Evolutionary conservation across 2,797 vertebrate genomes (phyloP), one percentile per base, ranked within the genome.

Genomic region (Hydrophis major): DNA sequence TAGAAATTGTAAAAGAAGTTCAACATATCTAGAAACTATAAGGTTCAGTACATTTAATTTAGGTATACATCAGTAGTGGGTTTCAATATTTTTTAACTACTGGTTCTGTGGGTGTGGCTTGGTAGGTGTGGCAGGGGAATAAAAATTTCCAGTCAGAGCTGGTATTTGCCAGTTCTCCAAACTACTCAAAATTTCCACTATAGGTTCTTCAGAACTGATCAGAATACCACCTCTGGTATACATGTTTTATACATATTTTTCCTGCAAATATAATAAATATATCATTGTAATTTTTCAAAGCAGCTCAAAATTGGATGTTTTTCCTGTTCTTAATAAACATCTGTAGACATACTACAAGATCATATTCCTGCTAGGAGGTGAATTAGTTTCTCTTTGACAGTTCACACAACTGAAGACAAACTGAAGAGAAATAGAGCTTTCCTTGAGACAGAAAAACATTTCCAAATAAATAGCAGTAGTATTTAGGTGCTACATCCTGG

Each of bases 341-440:
- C 90, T 93, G 66, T 63, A 91, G 69, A 94, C 94, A 61, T 61
- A 93, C 37, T 92, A 18, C 50, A 92, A 86, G 13, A 4, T 27
- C 66, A 91, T 92, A 92, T 88, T 78, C 6, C 56, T 56, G 69
- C 59, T 59, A 92, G 69, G 69, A 89, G 22, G 6, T 89, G 59
- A 74, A 69, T 91, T 28, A 87, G 12, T 92, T 32, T 61, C 42
- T 94, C 66, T 57, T 22, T 47, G 18, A 56, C 27, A 25, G 10
- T 89, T 94, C 83, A 89, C 87, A 83, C 8, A 90, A n/a, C 22
- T 42, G 22, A 63, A 0, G 4, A 92, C 42, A 55, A 69, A 92
- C 18, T 22, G 1, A 89, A 92, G 0, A 25, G 13, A 93, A 91
- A 90, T 10, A 60, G 92, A 10, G 13, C 10, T 95, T 95, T 89